These are phyloP conservation scores for Lophius americanus DNA, from an alignment of 2,797 vertebrate species.

Conservation along the genomic window DNA sequence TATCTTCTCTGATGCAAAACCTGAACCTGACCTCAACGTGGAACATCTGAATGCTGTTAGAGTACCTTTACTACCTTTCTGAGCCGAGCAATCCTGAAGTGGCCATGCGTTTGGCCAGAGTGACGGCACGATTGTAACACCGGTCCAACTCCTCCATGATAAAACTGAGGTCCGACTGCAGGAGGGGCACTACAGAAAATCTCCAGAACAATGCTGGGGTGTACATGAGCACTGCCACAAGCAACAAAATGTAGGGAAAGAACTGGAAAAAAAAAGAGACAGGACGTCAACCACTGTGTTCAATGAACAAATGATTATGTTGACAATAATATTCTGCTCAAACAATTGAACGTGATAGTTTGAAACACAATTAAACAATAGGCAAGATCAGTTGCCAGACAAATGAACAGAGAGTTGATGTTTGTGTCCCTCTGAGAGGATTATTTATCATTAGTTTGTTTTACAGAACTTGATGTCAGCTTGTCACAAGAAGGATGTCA, in stretches of 20 bases:
- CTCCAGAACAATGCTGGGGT: conserved; percentile 91
- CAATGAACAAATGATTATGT: no score
- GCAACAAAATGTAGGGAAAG: conserved; percentile 93
- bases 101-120: conserved; percentile 83
- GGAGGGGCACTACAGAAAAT: conserved; percentile 86
- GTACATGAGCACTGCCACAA: conserved; percentile 90
- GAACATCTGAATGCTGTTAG: background rate
- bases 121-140: conserved; percentile 92
- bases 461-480: no score
- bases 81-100: conserved; percentile 33
- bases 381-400: no score
- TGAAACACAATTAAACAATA: no score
- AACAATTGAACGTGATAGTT: no score
- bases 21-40: no score
- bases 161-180: conserved; percentile 92
- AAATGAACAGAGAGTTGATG: no score
- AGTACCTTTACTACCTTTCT: conserved; percentile 49
- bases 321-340: no score
- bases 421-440: no score
- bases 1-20: no score
- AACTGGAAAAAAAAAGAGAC: conserved; percentile 77
- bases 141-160: conserved; percentile 96
- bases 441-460: no score
- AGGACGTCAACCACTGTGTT: background rate
- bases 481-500: no score